Evolutionary conservation across 1,140 invertebrate species (phyloP).

Genomic region (Dufourea novaeangliae): DNA sequence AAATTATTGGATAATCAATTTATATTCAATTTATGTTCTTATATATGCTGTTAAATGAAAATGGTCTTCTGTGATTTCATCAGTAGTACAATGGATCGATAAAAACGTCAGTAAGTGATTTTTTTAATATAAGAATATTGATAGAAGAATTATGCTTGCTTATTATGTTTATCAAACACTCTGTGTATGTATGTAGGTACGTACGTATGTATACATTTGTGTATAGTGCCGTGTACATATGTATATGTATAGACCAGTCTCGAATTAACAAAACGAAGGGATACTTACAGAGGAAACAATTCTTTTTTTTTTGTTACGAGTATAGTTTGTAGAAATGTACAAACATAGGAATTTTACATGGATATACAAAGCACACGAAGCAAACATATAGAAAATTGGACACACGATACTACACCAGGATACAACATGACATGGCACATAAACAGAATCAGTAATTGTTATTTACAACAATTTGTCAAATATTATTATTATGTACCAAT

Average conservation of each 20-base stretch:
- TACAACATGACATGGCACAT: not conserved
- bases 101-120: not conserved
- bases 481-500: not conserved
- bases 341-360: constrained; percentile 7
- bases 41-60: not conserved
- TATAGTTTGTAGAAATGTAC: constrained; percentile 21
- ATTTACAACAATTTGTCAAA: not conserved
- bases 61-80: not conserved
- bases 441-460: not conserved
- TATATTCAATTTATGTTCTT: not conserved
- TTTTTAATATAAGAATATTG: not conserved
- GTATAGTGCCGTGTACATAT: constrained; percentile 23
- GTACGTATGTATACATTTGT: constrained; percentile 11
- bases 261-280: constrained; percentile 11
- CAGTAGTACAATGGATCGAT: not conserved
- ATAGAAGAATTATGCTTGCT: constrained; percentile 2
- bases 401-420: not conserved
- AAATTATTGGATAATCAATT: not conserved
- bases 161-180: constrained; percentile 3
- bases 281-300: not conserved
- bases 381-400: not conserved
- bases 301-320: constrained; percentile 24
- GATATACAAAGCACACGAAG: not conserved
- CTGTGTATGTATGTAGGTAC: constrained; percentile 1
- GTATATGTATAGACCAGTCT: constrained; percentile 21